Percentiles rank a stretch among this genome's conserved stretches.
Conservation (phyloP, 2,888 invertebrate species). For the Nephrotoma flavescens region DNA sequence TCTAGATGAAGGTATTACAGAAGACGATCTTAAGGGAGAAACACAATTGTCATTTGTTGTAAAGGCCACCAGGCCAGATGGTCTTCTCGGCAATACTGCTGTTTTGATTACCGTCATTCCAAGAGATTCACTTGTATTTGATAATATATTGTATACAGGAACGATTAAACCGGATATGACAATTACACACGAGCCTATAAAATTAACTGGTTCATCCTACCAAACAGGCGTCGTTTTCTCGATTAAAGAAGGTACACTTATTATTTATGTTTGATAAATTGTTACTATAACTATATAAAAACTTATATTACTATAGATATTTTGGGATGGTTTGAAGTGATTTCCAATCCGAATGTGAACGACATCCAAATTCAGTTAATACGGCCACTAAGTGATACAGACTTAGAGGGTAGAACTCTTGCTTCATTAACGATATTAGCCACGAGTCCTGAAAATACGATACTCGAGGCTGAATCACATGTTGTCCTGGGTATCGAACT, state of each 20-base stretch:
- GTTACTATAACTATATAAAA: not conserved
- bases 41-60: not conserved
- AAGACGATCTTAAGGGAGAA: not conserved
- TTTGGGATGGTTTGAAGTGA: not conserved
- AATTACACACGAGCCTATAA: not conserved
- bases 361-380: constrained; percentile 10
- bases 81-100: not conserved
- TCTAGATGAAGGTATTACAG: not conserved
- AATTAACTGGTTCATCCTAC: constrained; percentile 11
- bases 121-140: not conserved
- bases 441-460: not conserved
- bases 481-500: constrained; percentile 12
- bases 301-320: not conserved
- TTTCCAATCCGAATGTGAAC: constrained; percentile 6
- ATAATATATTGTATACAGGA: not conserved
- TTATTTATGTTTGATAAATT: not conserved
- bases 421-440: constrained; percentile 15
- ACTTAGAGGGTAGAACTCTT: constrained; percentile 10
- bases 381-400: constrained; percentile 6
- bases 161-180: not conserved
- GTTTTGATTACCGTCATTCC: not conserved
- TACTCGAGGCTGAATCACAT: constrained; percentile 6
- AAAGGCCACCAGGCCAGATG: not conserved
- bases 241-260: constrained; percentile 7
- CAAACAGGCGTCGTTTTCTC: constrained; percentile 12